These are phyloP conservation scores for Pseudorhiza aurosa DNA, from an alignment of 30 jellyfish, hydroid and myxozoan species.

Conservation along the genomic window DNA sequence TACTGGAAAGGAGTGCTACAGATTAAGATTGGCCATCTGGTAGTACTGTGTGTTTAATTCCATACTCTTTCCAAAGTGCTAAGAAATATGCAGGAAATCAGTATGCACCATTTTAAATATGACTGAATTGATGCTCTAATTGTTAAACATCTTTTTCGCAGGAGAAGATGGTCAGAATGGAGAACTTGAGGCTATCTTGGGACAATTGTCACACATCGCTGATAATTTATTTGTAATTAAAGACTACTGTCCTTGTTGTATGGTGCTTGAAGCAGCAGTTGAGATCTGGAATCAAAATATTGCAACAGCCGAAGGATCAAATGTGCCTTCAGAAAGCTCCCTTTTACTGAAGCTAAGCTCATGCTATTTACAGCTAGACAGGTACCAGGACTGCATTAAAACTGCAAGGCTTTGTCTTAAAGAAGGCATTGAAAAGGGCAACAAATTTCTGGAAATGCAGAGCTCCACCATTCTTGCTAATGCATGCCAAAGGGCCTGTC, in stretches of 20 bases:
- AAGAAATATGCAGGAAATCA: neutral
- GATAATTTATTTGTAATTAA: conserved; percentile 5
- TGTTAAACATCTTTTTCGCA: too few species aligned
- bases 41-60: too few species aligned
- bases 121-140: too few species aligned
- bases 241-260: conserved; percentile 10
- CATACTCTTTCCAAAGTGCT: too few species aligned
- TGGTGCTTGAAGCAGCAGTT: conserved; percentile 9
- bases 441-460: conserved; percentile 41
- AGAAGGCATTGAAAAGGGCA: neutral
- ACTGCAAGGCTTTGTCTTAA: conserved; percentile 30
- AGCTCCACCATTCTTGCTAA: conserved; percentile 54
- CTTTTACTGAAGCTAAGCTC: conserved; percentile 52
- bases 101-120: neutral
- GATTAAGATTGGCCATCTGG: too few species aligned
- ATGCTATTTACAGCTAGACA: conserved; percentile 7
- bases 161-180: neutral
- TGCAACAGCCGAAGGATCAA: neutral
- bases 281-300: neutral
- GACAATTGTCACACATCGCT: conserved; percentile 5
- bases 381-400: conserved; percentile 9
- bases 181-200: neutral
- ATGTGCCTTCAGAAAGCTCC: neutral
- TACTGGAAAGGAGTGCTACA: too few species aligned
- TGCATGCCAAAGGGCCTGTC: conserved; percentile 26